Base-by-base conservation (phyloP, 2,113 vertebrate genomes). In the Trochalopteron elliotii region DNA sequence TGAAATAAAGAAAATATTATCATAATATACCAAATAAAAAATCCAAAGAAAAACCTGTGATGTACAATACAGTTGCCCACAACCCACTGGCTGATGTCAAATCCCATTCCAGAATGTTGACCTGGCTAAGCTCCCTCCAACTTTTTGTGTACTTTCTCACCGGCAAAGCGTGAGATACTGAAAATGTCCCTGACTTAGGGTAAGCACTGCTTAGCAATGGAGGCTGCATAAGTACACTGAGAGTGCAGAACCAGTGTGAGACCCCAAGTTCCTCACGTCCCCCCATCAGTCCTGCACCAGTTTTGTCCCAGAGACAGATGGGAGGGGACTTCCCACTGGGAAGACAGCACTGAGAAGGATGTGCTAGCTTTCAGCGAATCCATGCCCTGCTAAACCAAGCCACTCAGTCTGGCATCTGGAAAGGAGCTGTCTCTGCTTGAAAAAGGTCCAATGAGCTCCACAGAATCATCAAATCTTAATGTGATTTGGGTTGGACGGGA, bases 241-340 rank as follows among this genome's bases (percentile, higher is more conserved):
- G 40, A 11, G 21, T 10, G 39, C 40, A 47, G 75, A 64, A 71
- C 21, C 13, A 11, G 19, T 5, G 20, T 21, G 20, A n/a, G 23
- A 11, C 13, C n/a, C 45, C 4, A 4, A 18, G 11, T 19, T 24
- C 1, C 15, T 5, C 17, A 5, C 7, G 2, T 1, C 2, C 9
- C 4, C 6, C 7, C 21, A 30, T 60, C 45, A 53, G 15, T 39
- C 19, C 20, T 59, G 45, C 39, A 45, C 17, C n/a, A 33, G 19
- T 59, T 65, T 50, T 59, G 5, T 39, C 33, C 60, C 45, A 59
- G 15, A 57, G 45, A 53, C 3, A 39, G 19, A 18, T 7, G 6
- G 33, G 20, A 45, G 44, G 23, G 17, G 24, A n/a, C 3, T 65
- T 67, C 44, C 45, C 37, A 39, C 37, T 39, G 37, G 37, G 37